Conservation (phyloP, 2,797 vertebrate genomes). For the Vultur gryphus region DNA sequence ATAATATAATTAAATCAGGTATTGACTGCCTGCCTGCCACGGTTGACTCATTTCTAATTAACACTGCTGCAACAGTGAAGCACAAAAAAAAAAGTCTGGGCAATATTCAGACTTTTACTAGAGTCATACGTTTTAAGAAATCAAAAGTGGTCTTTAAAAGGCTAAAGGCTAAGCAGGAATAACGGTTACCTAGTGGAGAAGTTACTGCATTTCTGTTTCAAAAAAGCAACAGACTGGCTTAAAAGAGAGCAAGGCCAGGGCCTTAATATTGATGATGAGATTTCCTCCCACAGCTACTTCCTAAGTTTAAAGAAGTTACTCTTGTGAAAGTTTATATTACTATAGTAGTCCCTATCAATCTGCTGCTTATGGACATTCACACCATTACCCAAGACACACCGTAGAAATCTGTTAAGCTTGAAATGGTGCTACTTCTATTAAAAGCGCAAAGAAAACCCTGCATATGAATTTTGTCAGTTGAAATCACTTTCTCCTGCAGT, state of each 20-base stretch:
- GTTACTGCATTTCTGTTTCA: not conserved
- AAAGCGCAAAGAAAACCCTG: not conserved
- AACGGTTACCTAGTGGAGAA: not conserved
- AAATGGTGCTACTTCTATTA: not conserved
- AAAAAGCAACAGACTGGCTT: not conserved
- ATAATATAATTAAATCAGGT: slow-evolving; percentile 33
- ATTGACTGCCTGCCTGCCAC: not conserved
- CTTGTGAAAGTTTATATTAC: not conserved
- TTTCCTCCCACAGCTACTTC: not conserved
- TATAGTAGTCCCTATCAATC: not conserved
- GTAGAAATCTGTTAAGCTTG: not conserved
- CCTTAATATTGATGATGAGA: not conserved
- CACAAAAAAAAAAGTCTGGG: not conserved
- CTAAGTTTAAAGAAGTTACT: not conserved
- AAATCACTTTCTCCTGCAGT: not conserved
- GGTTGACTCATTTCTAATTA: slow-evolving; percentile 56
- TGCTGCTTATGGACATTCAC: not conserved
- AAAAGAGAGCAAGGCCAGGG: not conserved
- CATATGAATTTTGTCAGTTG: not conserved
- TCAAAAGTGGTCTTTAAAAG: not conserved
- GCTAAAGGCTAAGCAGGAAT: not conserved
- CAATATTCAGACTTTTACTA: not conserved
- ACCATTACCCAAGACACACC: not conserved
- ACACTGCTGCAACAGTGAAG: not conserved
- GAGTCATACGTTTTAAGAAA: not conserved